phyloP scores from a whole-genome alignment of 2,797 vertebrate genomes.

The Eulemur mongoz region DNA sequence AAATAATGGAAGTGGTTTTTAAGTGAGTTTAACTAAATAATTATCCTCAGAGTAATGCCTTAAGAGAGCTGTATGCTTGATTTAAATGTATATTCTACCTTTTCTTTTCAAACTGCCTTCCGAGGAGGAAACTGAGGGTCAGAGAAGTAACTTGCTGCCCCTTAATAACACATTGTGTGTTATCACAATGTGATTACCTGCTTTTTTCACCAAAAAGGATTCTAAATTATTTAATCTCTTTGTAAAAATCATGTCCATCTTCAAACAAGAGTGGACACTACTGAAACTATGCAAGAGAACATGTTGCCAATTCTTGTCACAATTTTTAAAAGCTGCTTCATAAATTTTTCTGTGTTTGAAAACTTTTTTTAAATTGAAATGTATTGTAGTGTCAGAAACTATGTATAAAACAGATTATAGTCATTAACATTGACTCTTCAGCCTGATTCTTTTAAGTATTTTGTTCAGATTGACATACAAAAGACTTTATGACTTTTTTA shows the following conservation, averaged over 20 bases:
- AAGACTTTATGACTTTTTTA: too few species aligned
- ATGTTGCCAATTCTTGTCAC: not conserved
- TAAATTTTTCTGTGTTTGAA: not conserved
- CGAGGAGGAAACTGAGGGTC: not conserved
- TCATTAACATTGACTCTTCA: too few species aligned
- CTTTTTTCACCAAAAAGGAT: not conserved
- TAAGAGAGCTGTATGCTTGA: not conserved
- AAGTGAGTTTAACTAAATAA: constrained; percentile 2
- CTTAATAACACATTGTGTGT: not conserved
- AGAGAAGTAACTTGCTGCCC: not conserved
- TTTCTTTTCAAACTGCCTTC: not conserved
- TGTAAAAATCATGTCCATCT: not conserved
- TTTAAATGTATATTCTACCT: constrained; percentile 3
- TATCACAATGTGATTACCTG: not conserved
- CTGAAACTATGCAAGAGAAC: not conserved
- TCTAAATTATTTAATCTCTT: constrained; percentile 26
- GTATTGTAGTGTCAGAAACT: too few species aligned
- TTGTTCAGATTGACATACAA: too few species aligned
- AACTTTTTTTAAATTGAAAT: not conserved
- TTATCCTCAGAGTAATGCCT: not conserved
- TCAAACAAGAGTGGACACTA: not conserved
- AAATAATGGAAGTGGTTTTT: constrained; percentile 26
- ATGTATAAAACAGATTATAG: too few species aligned
- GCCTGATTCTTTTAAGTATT: too few species aligned
- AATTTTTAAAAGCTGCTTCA: not conserved